A percentile compares a stretch with the other conserved stretches of the same genome.
Conservation (phyloP, 1,140 invertebrate species). For the Aricia agestis region DNA sequence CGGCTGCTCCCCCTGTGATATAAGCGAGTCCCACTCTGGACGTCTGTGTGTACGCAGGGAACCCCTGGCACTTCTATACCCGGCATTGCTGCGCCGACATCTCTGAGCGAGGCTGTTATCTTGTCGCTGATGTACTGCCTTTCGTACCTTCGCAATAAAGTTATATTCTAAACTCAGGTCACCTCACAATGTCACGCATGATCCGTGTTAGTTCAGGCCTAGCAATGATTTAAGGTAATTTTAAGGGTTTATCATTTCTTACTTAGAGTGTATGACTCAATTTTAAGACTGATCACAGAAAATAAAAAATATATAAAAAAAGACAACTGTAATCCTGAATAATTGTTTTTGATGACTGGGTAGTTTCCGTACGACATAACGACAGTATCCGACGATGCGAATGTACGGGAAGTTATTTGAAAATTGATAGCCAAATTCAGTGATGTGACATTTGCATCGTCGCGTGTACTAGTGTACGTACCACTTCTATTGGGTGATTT, state of each 20-base stretch:
- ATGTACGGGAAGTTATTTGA: slow-evolving; percentile 36
- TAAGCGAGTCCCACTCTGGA: not conserved
- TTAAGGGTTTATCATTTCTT: slow-evolving; percentile 70
- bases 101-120: not conserved
- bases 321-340: slow-evolving; percentile 47
- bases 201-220: slow-evolving; percentile 63
- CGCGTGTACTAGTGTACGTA: slow-evolving; percentile 28
- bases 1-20: not conserved
- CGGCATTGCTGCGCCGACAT: not conserved
- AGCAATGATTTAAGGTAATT: slow-evolving; percentile 62
- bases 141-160: not conserved
- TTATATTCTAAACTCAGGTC: slow-evolving; percentile 36
- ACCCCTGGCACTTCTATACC: not conserved
- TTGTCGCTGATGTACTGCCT: not conserved
- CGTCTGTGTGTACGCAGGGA: not conserved
- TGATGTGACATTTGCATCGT: slow-evolving; percentile 34
- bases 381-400: slow-evolving; percentile 38
- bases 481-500: not conserved
- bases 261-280: slow-evolving; percentile 75
- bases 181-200: slow-evolving; percentile 44
- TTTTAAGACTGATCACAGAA: slow-evolving; percentile 75
- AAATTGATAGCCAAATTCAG: slow-evolving; percentile 54
- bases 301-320: slow-evolving; percentile 45
- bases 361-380: slow-evolving; percentile 44
- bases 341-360: slow-evolving; percentile 49